These are phyloP conservation scores for Onchidella celtica DNA, from an alignment of 2,888 invertebrate species.

Conservation along the genomic window DNA sequence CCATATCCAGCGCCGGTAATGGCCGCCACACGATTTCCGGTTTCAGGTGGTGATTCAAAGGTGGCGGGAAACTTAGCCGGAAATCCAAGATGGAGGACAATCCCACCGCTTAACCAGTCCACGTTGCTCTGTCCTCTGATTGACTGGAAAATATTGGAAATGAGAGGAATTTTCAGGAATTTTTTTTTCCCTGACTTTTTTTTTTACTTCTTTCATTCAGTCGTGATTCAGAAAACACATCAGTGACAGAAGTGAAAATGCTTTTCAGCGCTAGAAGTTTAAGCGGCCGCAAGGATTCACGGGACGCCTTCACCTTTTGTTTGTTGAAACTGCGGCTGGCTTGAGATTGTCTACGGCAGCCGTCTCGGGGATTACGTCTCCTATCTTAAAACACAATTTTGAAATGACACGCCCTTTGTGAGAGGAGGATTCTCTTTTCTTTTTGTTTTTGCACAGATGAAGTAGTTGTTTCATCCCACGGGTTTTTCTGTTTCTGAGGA, in stretches of 20 bases:
- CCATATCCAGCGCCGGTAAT: neutral
- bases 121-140: neutral
- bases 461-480: too few species aligned
- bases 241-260: neutral
- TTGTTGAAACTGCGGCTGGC: too few species aligned
- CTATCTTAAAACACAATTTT: too few species aligned
- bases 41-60: neutral
- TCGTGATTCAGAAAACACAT: neutral
- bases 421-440: too few species aligned
- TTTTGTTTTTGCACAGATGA: too few species aligned
- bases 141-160: neutral
- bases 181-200: neutral
- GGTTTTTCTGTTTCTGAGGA: too few species aligned
- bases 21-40: neutral
- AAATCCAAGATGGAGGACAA: neutral
- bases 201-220: neutral
- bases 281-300: too few species aligned
- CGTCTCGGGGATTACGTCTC: too few species aligned
- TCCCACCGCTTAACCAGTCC: neutral
- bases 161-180: neutral
- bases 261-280: too few species aligned
- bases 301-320: too few species aligned
- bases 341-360: neutral
- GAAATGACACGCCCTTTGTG: too few species aligned
- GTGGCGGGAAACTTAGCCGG: neutral